Evolutionary conservation across 30 jellyfish, hydroid and myxozoan species (phyloP), one percentile per base, ranked within the genome.

Genomic region (Pelagia noctiluca): DNA sequence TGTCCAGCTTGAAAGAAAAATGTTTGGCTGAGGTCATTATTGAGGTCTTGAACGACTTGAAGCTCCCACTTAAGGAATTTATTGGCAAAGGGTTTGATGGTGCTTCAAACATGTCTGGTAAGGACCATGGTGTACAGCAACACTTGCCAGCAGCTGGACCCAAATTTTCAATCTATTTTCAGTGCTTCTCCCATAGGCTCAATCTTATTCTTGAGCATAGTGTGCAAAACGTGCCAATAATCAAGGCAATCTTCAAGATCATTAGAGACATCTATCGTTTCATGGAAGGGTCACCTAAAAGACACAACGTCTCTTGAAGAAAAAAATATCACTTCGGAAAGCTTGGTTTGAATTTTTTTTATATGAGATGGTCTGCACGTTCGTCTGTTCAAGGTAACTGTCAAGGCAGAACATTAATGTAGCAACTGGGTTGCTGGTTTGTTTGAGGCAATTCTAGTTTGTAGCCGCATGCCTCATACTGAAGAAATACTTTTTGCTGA

Each of bases 1-100:
- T 64, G 47, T 64, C 78, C 78, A 64, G 78, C 78, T 2, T 48
- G 86, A n/a, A n/a, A n/a, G n/a, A n/a, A 75, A 73, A 73, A 73
- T 26, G 34, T 73, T 73, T 73, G 32, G 82, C 86, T 46, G 86
- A 48, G 3, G 67, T 50, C 26, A 50, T 75, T 3, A 75, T 75
- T 29, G 86, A 75, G 50, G 36, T 24, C 46, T 31, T 75, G 64
- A 18, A 75, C 61, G 86, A 50, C 76, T 28, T 48, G 47, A 52
- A 52, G 75, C 67, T 48, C 26, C 61, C 76, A 0, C 75, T 75
- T 47, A 31, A 48, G 29, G 36, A 75, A 47, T 77, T 46, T 10
- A 64, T 64, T 75, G 86, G 86, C 23, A 75, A 75, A 75, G 86
- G 86, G n/a, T 75, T 64, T 29, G 78, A 64, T 64, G 78, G 78